Evolutionary conservation across 2,113 vertebrate genomes (phyloP).

Genomic region (Hucho hucho): DNA sequence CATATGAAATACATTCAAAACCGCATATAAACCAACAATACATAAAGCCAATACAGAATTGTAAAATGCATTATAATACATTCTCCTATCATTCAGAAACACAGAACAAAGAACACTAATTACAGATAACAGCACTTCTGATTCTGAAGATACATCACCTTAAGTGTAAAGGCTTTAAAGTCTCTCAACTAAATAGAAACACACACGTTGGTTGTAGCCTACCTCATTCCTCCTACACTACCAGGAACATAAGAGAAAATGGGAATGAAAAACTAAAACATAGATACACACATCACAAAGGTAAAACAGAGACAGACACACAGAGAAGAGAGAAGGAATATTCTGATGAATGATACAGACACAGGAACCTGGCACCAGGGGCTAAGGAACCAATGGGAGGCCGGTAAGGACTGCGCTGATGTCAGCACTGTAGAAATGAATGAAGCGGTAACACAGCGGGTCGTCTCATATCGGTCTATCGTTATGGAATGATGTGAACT

Average conservation of each 20-base stretch:
- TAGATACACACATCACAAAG: background rate
- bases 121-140: background rate
- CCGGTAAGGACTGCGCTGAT: background rate
- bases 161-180: slow-evolving; percentile 2
- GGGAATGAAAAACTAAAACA: background rate
- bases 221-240: background rate
- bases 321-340: background rate
- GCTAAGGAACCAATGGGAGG: too few species aligned
- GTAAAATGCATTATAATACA: background rate
- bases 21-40: background rate
- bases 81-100: background rate
- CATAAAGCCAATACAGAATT: background rate
- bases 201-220: background rate
- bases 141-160: background rate
- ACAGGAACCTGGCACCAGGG: slow-evolving; percentile 8
- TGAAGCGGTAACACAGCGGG: background rate
- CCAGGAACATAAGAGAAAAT: background rate
- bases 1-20: slow-evolving; percentile 4
- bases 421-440: background rate
- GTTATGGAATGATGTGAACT: background rate
- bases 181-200: background rate
- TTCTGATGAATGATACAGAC: background rate
- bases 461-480: background rate
- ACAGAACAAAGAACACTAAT: background rate
- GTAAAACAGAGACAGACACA: background rate